A percentile compares a stretch with the other conserved stretches of the same genome.
These are phyloP conservation scores for Pseudomyrmex gracilis DNA, from an alignment of 1,140 invertebrate genomes.

Conservation along the genomic window DNA sequence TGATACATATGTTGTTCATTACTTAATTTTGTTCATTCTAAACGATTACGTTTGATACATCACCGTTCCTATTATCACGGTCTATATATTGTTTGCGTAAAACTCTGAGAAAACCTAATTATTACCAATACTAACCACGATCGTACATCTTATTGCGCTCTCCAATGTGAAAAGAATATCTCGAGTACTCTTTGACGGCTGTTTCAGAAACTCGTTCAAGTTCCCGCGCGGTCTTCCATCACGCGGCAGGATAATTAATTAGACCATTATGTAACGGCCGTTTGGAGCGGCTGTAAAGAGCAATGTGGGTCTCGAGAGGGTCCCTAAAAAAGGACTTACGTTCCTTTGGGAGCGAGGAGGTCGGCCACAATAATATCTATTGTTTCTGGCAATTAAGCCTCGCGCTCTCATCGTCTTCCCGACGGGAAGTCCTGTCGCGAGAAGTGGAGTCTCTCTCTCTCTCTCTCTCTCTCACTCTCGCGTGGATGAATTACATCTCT, in stretches of 20 bases:
- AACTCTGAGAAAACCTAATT: background rate
- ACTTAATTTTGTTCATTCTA: no score
- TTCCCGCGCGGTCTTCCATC: background rate
- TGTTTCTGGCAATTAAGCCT: slow-evolving; percentile 73
- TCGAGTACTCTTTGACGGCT: background rate
- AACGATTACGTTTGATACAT: no score
- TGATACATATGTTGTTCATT: no score
- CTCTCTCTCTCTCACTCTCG: slow-evolving; percentile 26
- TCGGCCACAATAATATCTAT: slow-evolving; percentile 69
- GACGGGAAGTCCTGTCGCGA: slow-evolving; percentile 30
- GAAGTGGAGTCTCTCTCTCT: slow-evolving; percentile 21
- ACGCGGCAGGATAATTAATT: slow-evolving; percentile 28
- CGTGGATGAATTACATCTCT: slow-evolving; percentile 59
- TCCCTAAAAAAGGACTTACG: background rate
- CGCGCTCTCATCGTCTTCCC: background rate
- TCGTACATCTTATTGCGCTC: background rate
- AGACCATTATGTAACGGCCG: slow-evolving; percentile 27
- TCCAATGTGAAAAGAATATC: background rate
- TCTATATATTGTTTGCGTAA: background rate
- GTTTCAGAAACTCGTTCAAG: background rate
- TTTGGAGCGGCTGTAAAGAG: slow-evolving; percentile 11
- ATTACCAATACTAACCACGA: background rate
- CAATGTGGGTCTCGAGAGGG: background rate
- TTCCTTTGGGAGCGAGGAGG: background rate
- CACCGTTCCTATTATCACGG: background rate